Evolutionary conservation across 1,140 invertebrate genomes (phyloP).

Genomic region (Drosophila trapezifrons): DNA sequence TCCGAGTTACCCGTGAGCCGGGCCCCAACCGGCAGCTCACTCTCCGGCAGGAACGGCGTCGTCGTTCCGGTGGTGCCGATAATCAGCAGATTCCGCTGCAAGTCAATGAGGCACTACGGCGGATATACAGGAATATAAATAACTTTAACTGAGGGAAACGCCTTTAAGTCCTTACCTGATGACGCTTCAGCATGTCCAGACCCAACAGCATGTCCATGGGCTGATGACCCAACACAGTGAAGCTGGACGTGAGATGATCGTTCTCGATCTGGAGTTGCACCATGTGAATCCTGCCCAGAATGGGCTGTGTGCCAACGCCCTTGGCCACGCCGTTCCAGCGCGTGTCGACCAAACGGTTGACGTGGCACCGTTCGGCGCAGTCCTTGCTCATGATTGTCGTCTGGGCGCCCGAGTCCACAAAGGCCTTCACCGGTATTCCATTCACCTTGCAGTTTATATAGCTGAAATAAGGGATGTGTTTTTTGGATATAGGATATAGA

Average conservation of each 20-base stretch:
- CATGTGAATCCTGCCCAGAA: conserved; percentile 98
- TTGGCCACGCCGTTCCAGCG: conserved; percentile 96
- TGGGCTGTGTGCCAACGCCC: conserved; percentile 98
- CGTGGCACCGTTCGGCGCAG: conserved; percentile 97
- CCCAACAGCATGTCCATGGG: conserved; percentile 99
- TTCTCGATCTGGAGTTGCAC: conserved; percentile 98
- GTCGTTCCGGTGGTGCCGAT: conserved; percentile 98
- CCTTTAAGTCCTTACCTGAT: conserved; percentile 88
- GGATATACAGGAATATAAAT: neutral
- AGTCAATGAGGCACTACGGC: conserved; percentile 94
- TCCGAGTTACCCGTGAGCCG: conserved; percentile 85
- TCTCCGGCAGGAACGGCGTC: conserved; percentile 95
- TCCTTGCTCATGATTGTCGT: conserved; percentile 97
- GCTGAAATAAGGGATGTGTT: conserved; percentile 28
- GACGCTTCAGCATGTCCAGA: conserved; percentile 98
- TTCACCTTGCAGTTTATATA: conserved; percentile 98
- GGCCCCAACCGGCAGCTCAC: conserved; percentile 89
- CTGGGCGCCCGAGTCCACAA: conserved; percentile 98
- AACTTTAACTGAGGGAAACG: too few relatives aligned
- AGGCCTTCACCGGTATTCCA: conserved; percentile 97
- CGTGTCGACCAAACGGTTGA: conserved; percentile 97
- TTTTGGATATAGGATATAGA: neutral
- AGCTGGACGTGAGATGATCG: conserved; percentile 97
- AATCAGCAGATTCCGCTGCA: conserved; percentile 93
- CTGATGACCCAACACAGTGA: conserved; percentile 98